Base-by-base conservation (phyloP, 35 echinoderm and acorn worm species). In the Acanthaster planci region DNA sequence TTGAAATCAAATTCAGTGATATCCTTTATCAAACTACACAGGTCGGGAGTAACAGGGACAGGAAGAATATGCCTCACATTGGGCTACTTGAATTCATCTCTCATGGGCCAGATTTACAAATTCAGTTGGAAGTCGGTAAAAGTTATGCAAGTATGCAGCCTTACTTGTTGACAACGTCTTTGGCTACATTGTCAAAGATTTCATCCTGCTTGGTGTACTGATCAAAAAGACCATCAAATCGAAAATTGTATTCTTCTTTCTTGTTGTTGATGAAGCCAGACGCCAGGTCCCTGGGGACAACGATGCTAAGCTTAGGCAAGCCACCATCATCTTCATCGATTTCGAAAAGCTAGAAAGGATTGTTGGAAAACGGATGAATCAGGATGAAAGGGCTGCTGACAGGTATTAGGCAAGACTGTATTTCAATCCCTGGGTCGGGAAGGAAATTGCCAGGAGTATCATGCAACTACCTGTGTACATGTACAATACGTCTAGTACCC, bases 221-320 rank as follows among this genome's bases (percentile, higher is more conserved):
- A 39, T 94, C 92, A 89, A 99, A 97, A 16, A 93, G 44, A 30
- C 55, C 59, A 40, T 99, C 92, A 89, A 99, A 99, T 14, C 64
- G 81, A 86, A 99, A 99, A 21, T 77, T 34, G 56, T 99, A 99
- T 76, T 99, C 92, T 55, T 94, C 92, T 67, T 99, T 99, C 76
- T 99, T 99, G 84, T 99, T 99, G 67, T 99, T 99, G 85, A 99
- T 99, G 39, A 99, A 99, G 35, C 96, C 96, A 12, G 89, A 90
- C 9, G 96, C 92, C 16, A 94, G 88, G 84, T 99, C 96, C 82
- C 78, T 81, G 17, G 96, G 96, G 50, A 99, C 92, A 39, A 89
- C 89, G 78, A 97, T 91, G 8, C 88, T 85, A 1, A 99, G 85
- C 76, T 76, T 91, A 34, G 86, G 40, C 55, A 52, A 54, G 26